Conservation (phyloP, 2,888 invertebrate genomes). For the Automeris io region DNA sequence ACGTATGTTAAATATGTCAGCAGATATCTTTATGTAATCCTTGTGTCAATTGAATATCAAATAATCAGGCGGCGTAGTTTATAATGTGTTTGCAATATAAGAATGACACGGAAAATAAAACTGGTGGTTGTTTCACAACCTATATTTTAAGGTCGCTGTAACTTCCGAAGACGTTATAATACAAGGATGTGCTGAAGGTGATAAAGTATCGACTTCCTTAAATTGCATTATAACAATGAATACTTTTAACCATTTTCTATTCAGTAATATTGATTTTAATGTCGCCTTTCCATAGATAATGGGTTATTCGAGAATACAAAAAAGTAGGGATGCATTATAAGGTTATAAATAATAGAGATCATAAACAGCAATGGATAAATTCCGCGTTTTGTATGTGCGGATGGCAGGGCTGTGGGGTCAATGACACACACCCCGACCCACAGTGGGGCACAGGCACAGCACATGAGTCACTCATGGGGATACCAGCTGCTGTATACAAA, state of each 20-base stretch:
- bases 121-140: conserved; percentile 8
- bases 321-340: conserved; percentile 44
- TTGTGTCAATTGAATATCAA: not conserved
- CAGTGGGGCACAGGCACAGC: conserved; percentile 65
- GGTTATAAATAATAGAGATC: conserved; percentile 58
- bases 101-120: conserved; percentile 6
- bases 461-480: conserved; percentile 72
- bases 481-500: conserved; percentile 72
- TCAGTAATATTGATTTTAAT: conserved; percentile 21
- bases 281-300: conserved; percentile 45
- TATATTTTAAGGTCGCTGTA: conserved; percentile 10
- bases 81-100: not conserved
- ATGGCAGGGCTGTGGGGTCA: conserved; percentile 70
- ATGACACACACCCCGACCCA: conserved; percentile 70
- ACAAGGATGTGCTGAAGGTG: conserved; percentile 11
- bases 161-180: conserved; percentile 13
- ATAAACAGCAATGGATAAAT: conserved; percentile 69
- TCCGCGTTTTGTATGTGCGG: conserved; percentile 54
- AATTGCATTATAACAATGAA: conserved; percentile 12
- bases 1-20: too few relatives aligned
- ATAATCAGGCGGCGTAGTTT: not conserved
- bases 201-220: conserved; percentile 11
- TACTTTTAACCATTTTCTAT: conserved; percentile 11
- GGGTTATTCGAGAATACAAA: conserved; percentile 39
- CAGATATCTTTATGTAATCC: not conserved